Evolutionary conservation across 2,888 invertebrate species (phyloP), one percentile per base, ranked within the genome.

Genomic region (Homarus gammarus): DNA sequence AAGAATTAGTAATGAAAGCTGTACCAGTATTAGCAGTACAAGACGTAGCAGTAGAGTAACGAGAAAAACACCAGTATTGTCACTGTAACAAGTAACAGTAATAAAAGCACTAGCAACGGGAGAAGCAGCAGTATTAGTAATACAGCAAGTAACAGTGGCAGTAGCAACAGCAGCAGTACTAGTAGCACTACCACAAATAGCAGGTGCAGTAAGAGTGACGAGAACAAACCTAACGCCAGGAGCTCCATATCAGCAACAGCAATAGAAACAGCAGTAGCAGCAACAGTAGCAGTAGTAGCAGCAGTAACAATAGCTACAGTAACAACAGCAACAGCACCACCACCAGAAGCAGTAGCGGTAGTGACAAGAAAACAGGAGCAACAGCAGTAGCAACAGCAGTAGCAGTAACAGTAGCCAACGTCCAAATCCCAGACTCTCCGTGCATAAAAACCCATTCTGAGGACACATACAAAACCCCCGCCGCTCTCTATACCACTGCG

Each of bases 281-380:
- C 36, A 33, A 40, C 40, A 73, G 73, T 36, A 73, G 73, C 40
- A 73, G 73, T 31, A 73, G 31, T 36, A 70, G 31, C 36, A 18
- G 70, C 36, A 70, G 70, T 36, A 73, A n/a, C 40, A 73, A 36
- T 31, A 73, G 72, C 40, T 36, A n/a, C n/a, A 73, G 38, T 31
- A 73, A n/a, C 40, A 73, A 36, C 40, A 73, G 72, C 40, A 73
- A 38, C 40, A 73, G 73, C 40, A 73, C 36, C 40, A 73, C 1
- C 40, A 73, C 22, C 18, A 73, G 15, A 10, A 38, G 64, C 31
- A 64, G 64, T 15, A 64, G 8, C 5, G 15, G 8, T 5, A 15
- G 64, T 31, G 31, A 31, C 18, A 64, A 31, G 3, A 64, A 64
- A 3, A 5, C 8, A 15, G 64, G 8, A 64, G 36, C 70, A 72